Conservation (phyloP, 1,140 invertebrate genomes). For the Hesperophylax magnus region DNA sequence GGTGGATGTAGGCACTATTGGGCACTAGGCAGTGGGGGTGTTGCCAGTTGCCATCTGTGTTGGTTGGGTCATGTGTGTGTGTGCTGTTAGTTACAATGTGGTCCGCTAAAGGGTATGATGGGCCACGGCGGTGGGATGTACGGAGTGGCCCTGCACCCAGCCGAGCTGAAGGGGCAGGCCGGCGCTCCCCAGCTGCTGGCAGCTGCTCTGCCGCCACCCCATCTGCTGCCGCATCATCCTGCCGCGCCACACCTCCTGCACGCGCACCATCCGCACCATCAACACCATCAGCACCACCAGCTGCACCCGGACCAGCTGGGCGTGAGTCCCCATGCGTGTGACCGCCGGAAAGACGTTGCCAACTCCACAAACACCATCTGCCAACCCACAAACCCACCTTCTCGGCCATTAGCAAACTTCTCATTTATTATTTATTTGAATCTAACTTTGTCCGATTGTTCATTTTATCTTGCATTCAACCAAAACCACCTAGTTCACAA, state of each 20-base stretch:
- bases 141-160: conserved; percentile 74
- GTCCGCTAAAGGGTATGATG: conserved; percentile 23
- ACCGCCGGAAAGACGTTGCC: neutral
- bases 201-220: conserved; percentile 76
- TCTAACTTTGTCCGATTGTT: too few species aligned
- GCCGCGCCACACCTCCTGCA: conserved; percentile 60
- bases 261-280: conserved; percentile 60
- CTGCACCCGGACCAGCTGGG: conserved; percentile 23
- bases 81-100: too few species aligned
- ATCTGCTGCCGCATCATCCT: conserved; percentile 60
- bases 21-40: too few species aligned
- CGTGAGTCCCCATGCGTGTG: conserved; percentile 25
- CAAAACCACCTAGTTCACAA: too few species aligned
- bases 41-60: too few species aligned
- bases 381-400: neutral
- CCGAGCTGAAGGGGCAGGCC: conserved; percentile 83
- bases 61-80: too few species aligned
- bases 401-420: too few species aligned
- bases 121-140: conserved; percentile 66
- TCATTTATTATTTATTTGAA: too few species aligned
- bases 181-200: conserved; percentile 84
- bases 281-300: conserved; percentile 56
- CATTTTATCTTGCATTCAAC: too few species aligned
- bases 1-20: too few species aligned
- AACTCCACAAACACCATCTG: too few species aligned